Base-by-base conservation (phyloP, 2,797 vertebrate species). In the Denticeps clupeoides region DNA sequence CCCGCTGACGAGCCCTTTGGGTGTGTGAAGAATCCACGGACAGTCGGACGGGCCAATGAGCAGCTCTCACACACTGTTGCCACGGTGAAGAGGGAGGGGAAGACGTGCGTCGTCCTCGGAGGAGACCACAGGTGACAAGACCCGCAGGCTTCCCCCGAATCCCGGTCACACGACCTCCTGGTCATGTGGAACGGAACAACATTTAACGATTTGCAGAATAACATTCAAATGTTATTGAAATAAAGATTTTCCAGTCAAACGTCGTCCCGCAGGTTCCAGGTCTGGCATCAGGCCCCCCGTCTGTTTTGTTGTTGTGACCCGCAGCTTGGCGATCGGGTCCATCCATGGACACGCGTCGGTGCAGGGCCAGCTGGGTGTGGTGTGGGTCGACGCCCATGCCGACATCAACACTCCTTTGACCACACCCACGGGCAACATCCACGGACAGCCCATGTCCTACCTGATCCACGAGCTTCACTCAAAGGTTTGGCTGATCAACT, bases 321-420 rank as follows among this genome's bases (percentile, higher is more conserved):
- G 5, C 58, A 86, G 85, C 51, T 44, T 85, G 66, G 88, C 82
- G 0, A 75, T 89, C 1, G 89, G 90, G 31, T 89, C 86, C 1
- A 78, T 90, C 58, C 77, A 77, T 2, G 89, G 89, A 7, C 86
- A 93, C 33, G 60, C 85, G 0, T 72, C 65, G 2, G 74, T 75
- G 3, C 76, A 81, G 6, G 79, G 75, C 1, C 69, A 78, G 33
- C 63, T 90, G 21, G 77, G 80, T 16, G 74, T 92, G 15, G 69
- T 92, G 11, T 92, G 89, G 89, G 87, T 92, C n/a, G 89, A 91
- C 31, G 89, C 89, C 35, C 89, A 92, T 22, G 77, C 85, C 0
- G 88, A 91, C 60, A 77, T 93, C 63, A 90, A 93, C 79, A 91
- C 86, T 15, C 86, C 89, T 1, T 56, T 77, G 38, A 87, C 79